Evolutionary conservation across 2,888 invertebrate species (phyloP).

Genomic region (Rhimphoctona megacephalus): DNA sequence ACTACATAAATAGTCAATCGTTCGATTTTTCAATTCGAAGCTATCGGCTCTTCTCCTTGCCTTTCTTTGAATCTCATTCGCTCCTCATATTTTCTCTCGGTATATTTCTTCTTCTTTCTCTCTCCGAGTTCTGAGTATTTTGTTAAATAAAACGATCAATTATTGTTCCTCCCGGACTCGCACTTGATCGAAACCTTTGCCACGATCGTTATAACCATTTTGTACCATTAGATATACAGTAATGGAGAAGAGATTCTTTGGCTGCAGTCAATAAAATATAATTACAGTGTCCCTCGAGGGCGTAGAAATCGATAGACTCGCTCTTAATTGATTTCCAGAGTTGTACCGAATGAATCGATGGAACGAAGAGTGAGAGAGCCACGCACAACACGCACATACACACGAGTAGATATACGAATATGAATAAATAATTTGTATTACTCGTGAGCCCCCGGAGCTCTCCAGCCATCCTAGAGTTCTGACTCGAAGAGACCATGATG

Average conservation of each 20-base stretch:
- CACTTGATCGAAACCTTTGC: conserved; percentile 36
- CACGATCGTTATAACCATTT: conserved; percentile 49
- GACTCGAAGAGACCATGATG: background rate
- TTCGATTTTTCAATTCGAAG: conserved; percentile 22
- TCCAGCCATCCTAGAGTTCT: conserved; percentile 40
- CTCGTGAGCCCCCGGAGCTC: conserved; percentile 44
- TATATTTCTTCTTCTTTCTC: background rate
- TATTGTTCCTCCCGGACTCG: conserved; percentile 40
- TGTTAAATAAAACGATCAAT: conserved; percentile 55
- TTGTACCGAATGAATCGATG: conserved; percentile 50
- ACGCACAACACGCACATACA: background rate
- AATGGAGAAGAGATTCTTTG: conserved; percentile 48
- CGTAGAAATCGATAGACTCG: conserved; percentile 66
- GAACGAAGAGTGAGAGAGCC: conserved; percentile 17
- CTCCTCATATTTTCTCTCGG: conserved; percentile 10
- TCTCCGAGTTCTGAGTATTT: conserved; percentile 56
- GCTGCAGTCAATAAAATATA: conserved; percentile 69
- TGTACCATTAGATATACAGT: conserved; percentile 55
- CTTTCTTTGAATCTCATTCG: conserved; percentile 3
- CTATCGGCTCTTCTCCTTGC: background rate
- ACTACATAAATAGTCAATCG: conserved; percentile 54
- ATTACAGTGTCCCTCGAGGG: conserved; percentile 67
- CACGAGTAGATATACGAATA: conserved; percentile 31
- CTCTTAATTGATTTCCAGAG: conserved; percentile 68
- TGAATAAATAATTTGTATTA: conserved; percentile 68